phyloP scores from a whole-genome alignment of 1,140 invertebrate species.

The Drosophila nasuta region DNA sequence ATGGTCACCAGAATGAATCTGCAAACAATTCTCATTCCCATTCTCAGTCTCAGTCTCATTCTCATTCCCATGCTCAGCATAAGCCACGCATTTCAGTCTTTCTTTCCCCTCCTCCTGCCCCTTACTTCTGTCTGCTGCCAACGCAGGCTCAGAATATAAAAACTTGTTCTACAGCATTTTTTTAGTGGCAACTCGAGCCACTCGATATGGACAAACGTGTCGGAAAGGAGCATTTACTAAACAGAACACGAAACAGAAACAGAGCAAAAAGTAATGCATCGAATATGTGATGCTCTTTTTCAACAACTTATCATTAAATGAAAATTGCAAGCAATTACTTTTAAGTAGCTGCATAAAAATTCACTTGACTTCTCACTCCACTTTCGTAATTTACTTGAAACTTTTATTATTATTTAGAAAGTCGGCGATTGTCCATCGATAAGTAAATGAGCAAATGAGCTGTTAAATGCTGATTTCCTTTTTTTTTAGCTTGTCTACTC shows the following conservation, averaged over 20 bases:
- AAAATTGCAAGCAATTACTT: background rate
- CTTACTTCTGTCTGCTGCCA: slow-evolving; percentile 5
- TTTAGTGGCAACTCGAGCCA: slow-evolving; percentile 36
- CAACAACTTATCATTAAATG: background rate
- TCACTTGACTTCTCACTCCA: too few relatives aligned
- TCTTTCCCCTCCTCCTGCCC: background rate
- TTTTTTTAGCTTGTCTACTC: background rate
- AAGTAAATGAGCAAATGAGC: background rate
- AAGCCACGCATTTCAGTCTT: slow-evolving; percentile 56
- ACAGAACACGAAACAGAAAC: slow-evolving; percentile 28
- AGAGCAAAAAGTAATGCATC: slow-evolving; percentile 31
- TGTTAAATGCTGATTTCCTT: background rate
- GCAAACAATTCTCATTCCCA: slow-evolving; percentile 37
- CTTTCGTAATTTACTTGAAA: background rate
- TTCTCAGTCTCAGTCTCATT: background rate
- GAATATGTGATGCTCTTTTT: slow-evolving; percentile 15
- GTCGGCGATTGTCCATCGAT: too few relatives aligned
- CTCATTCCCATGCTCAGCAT: slow-evolving; percentile 57
- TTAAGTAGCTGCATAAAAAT: too few relatives aligned
- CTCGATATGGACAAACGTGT: slow-evolving; percentile 52
- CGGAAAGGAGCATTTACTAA: slow-evolving; percentile 38
- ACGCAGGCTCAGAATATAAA: slow-evolving; percentile 44
- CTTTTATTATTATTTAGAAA: too few relatives aligned
- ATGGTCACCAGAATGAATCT: slow-evolving; percentile 43
- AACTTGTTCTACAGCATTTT: slow-evolving; percentile 74